These are phyloP conservation scores for Temnothorax longispinosus DNA, from an alignment of 1,140 invertebrate species.

Conservation along the genomic window DNA sequence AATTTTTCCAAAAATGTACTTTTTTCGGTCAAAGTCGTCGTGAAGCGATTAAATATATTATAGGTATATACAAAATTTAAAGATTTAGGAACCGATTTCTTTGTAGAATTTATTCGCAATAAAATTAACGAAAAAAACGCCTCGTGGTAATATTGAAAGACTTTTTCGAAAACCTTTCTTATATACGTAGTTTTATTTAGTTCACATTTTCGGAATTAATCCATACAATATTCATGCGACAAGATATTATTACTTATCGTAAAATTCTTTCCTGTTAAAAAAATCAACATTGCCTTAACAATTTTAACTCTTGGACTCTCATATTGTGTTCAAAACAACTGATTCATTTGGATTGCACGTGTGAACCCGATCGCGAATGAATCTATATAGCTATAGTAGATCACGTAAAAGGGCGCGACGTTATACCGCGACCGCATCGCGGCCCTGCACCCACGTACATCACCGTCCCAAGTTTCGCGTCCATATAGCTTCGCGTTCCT, in stretches of 20 bases:
- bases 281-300: not conserved
- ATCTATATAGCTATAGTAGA: not conserved
- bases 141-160: not conserved
- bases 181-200: not conserved
- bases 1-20: not conserved
- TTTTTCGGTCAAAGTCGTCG: not conserved
- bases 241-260: not conserved
- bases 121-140: not conserved
- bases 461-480: conserved; percentile 58
- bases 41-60: not conserved
- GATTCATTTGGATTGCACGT: not conserved
- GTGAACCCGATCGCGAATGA: not conserved
- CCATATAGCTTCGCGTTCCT: conserved; percentile 50
- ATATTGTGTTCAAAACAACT: not conserved
- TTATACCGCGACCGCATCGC: conserved; percentile 11
- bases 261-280: not conserved
- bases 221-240: not conserved
- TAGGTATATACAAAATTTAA: not conserved
- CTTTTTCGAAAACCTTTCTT: not conserved
- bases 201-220: not conserved
- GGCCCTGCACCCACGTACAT: conserved; percentile 30
- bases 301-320: not conserved
- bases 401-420: conserved; percentile 6
- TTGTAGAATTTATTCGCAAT: not conserved
- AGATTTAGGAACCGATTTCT: not conserved